Conservation (phyloP, 2,797 vertebrate genomes). For the Bradypodion ventrale region DNA sequence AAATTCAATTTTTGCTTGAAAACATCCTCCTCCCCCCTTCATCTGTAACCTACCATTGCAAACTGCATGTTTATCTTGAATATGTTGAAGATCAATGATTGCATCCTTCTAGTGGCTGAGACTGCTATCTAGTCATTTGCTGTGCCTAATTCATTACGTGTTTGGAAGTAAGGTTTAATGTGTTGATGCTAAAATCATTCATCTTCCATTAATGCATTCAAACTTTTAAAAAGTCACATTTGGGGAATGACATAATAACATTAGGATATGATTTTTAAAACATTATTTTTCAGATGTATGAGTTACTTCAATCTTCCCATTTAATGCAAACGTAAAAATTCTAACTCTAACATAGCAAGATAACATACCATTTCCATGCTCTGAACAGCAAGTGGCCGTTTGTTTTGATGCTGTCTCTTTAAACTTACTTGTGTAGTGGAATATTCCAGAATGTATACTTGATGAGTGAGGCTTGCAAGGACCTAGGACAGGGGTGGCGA, state of each 20-base stretch:
- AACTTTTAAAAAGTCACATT: too few relatives aligned
- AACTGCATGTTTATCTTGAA: neutral
- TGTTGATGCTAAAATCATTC: too few relatives aligned
- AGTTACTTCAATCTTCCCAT: too few relatives aligned
- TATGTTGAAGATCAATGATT: neutral
- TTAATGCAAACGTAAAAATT: too few relatives aligned
- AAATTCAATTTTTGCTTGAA: neutral
- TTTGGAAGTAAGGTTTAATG: too few relatives aligned
- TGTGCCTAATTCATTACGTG: neutral
- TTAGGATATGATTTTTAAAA: too few relatives aligned
- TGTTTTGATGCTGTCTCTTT: neutral
- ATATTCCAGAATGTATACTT: neutral
- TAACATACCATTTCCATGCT: too few relatives aligned
- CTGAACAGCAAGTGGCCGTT: neutral
- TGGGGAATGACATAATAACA: too few relatives aligned
- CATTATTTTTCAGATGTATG: too few relatives aligned
- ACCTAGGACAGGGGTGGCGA: too few relatives aligned
- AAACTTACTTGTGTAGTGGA: neutral
- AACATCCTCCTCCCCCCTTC: neutral
- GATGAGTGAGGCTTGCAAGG: neutral
- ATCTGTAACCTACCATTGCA: neutral
- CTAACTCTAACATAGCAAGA: too few relatives aligned
- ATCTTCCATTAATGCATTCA: too few relatives aligned
- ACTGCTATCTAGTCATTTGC: neutral
- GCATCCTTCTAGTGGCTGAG: neutral